Evolutionary conservation across 2,113 vertebrate genomes (phyloP), one percentile per base, ranked within the genome.

Genomic region (Mesitornis unicolor): DNA sequence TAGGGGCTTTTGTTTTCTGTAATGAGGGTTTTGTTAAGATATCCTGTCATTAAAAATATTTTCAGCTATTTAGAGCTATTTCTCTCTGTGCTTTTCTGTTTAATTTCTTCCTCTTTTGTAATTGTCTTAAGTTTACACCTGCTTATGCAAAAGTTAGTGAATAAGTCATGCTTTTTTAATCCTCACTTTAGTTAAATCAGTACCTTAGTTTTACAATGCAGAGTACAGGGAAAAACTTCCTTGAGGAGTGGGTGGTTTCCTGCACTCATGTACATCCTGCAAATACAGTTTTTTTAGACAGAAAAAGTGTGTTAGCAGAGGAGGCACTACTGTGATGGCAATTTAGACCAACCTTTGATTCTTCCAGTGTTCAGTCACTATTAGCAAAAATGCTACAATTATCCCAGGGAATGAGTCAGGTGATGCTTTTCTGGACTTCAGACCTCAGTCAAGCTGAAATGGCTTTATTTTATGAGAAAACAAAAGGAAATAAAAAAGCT

Each of bases 401-500:
- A 76, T 82, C 15, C 19, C 36, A 31, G 73, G n/a, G 31, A 57
- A 47, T 45, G 12, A 73, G 22, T 80, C 11, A 63, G 29, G 35
- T 69, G n/a, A 14, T 16, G 19, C 10, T 43, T 16, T 84, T 68
- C 5, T 42, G 21, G 68, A 28, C 14, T 68, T 84, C 22, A 81
- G 87, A 73, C 69, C 6, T 42, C 81, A 16, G 6, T 71, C 26
- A 21, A 3, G 3, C 31, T 63, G 57, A 71, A 86, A 86, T 68
- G 40, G 5, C 29, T 61, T 88, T 70, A 9, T 70, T 78, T 83
- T 67, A 43, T 43, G 7, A 36, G n/a, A n/a, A 80, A 40, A 45
- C 12, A 43, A 4, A 40, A 6, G 13, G 11, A 2, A 0, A 1
- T 8, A 8, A 38, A 16, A 48, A 48, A 48, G 47, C 50, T 79